These are phyloP conservation scores for Melipona bicolor DNA, from an alignment of 2,888 invertebrate species.

Conservation along the genomic window DNA sequence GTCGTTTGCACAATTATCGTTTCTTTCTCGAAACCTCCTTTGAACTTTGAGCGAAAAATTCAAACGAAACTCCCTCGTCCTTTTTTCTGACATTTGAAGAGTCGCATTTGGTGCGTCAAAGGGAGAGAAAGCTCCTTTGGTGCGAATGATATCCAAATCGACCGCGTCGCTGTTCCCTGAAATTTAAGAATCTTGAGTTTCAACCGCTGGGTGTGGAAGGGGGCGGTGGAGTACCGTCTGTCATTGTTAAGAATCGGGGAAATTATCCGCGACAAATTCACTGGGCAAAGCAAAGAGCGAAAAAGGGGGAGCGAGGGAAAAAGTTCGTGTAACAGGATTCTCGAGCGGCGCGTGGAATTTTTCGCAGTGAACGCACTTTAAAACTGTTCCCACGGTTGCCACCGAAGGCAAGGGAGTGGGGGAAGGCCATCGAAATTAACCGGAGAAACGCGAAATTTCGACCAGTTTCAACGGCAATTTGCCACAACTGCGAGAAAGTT, in stretches of 20 bases:
- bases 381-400: constrained; percentile 9
- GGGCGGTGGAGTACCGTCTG: not conserved
- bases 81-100: not conserved
- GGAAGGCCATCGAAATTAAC: constrained; percentile 28
- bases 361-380: constrained; percentile 26
- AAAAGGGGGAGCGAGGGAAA: not conserved
- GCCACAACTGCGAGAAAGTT: constrained; percentile 27
- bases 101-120: not conserved
- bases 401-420: not conserved
- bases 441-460: constrained; percentile 32
- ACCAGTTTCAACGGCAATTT: constrained; percentile 40
- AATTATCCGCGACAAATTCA: constrained; percentile 19
- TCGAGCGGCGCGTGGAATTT: constrained; percentile 3
- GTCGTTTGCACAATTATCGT: not conserved
- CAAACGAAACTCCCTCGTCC: not conserved
- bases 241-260: not conserved
- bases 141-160: not conserved
- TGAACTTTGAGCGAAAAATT: not conserved
- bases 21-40: not conserved
- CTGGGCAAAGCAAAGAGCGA: not conserved
- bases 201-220: not conserved
- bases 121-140: not conserved
- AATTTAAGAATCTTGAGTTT: not conserved
- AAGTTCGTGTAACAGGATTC: constrained; percentile 1
- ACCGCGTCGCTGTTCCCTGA: not conserved